Evolutionary conservation across 2,797 vertebrate species (phyloP), one percentile per base, ranked within the genome.

Genomic region (Fistularia tabacaria): DNA sequence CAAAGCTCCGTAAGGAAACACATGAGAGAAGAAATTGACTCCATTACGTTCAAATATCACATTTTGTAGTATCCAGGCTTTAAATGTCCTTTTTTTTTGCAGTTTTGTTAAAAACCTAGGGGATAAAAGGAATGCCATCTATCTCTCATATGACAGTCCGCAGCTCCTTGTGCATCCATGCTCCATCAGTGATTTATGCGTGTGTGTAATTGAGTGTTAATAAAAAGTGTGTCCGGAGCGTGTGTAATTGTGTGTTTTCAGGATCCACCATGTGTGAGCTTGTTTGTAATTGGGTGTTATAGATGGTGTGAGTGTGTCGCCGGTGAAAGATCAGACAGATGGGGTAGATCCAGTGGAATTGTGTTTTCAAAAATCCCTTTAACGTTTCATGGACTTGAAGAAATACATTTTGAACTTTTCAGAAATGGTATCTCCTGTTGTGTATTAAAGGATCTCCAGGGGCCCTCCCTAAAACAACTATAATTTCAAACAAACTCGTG

Each of bases 131-230:
- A 74, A 83, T 36, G 72, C 51, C 25, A 80, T 82, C 77, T 68
- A 57, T 75, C 76, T 57, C 74, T 84, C 78, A 79, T 65, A 59
- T 54, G 49, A 68, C 69, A 40, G 53, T 38, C n/a, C 41, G 57
- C 80, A 74, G 68, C 68, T 46, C 37, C 11, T 45, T 14, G 15
- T 46, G 67, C 66, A 59, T 66, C 70, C 73, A 71, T 49, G 61
- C 79, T 69, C 79, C 67, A 74, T 74, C 80, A 59, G 82, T 89
- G 89, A 90, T 91, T 89, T 89, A 90, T 89, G 89, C 87, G 70
- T 7, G 84, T 83, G 90, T 92, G 89, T 91, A 92, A 91, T 92
- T 91, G 90, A 89, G 89, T 92, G 91, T 92, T 92, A 90, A 91
- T 91, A 92, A 92, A 90, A 90, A 85, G 87, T 90, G 89, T 89